These are phyloP conservation scores for Mormyrus hasselquistii DNA, from an alignment of 2,797 vertebrate genomes.

Conservation along the genomic window DNA sequence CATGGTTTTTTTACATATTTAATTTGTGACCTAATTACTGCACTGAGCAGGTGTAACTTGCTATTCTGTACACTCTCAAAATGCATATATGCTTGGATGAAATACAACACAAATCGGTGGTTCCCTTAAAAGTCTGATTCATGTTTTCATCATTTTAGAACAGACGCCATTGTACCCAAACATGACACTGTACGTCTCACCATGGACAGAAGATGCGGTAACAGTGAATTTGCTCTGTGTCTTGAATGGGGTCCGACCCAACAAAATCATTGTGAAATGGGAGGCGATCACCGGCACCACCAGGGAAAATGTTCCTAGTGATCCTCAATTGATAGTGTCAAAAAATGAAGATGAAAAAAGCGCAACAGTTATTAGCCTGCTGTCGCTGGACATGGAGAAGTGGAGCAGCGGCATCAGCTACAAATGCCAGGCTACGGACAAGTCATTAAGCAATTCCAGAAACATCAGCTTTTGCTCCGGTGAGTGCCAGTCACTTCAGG, in stretches of 20 bases:
- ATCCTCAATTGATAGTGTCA: slow-evolving; percentile 5
- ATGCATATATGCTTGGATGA: not conserved
- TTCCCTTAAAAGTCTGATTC: not conserved
- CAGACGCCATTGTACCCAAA: slow-evolving; percentile 3
- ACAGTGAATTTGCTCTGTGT: slow-evolving; percentile 48
- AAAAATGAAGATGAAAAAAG: not conserved
- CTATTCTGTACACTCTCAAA: not conserved
- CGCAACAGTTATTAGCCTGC: slow-evolving; percentile 36
- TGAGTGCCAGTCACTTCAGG: slow-evolving; percentile 36
- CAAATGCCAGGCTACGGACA: slow-evolving; percentile 36
- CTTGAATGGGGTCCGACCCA: slow-evolving; percentile 41
- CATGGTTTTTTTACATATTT: not conserved
- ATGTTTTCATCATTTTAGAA: slow-evolving; percentile 34
- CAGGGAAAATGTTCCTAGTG: accelerated
- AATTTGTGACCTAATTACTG: not conserved
- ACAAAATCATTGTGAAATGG: slow-evolving; percentile 41
- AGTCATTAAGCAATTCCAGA: accelerated
- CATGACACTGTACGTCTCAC: slow-evolving; percentile 39
- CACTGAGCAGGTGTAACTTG: not conserved
- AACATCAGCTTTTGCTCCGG: slow-evolving; percentile 44
- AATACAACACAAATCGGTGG: not conserved
- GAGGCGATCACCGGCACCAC: accelerated
- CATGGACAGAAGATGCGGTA: slow-evolving; percentile 25
- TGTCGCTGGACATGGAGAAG: slow-evolving; percentile 20
- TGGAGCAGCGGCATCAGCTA: slow-evolving; percentile 31